Percentiles rank a stretch among this genome's conserved stretches.
Conservation (phyloP, 2,113 vertebrate species). For the Notarius quadriscutis region DNA sequence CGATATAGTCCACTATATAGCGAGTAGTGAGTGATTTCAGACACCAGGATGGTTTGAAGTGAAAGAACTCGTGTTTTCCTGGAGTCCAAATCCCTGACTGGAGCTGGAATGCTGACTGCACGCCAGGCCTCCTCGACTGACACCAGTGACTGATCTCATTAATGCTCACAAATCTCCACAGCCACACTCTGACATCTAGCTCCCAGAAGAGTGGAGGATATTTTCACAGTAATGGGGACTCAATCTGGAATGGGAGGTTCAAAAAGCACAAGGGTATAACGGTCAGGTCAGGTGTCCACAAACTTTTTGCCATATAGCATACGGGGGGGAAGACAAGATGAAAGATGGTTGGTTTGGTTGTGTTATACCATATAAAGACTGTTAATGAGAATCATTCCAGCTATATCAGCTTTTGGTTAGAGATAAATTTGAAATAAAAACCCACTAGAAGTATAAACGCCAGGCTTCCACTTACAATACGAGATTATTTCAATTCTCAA, state of each 20-base stretch:
- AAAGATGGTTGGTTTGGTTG: not conserved
- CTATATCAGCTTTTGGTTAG: not conserved
- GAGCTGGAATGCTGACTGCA: too few species aligned
- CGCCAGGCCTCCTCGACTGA: too few species aligned
- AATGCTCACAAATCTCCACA: not conserved
- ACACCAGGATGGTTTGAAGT: not conserved
- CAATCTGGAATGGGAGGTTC: not conserved
- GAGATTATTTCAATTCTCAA: not conserved
- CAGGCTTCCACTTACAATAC: not conserved
- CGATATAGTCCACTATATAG: too few species aligned
- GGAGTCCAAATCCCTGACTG: not conserved
- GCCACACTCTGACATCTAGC: not conserved
- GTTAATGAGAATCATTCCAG: not conserved
- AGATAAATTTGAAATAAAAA: not conserved
- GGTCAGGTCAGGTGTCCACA: not conserved
- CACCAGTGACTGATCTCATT: not conserved
- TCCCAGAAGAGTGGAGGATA: not conserved
- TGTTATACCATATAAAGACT: not conserved
- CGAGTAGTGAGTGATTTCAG: too few species aligned
- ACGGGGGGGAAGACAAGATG: too few species aligned
- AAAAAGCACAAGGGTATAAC: not conserved
- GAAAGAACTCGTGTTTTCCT: not conserved
- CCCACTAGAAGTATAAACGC: not conserved
- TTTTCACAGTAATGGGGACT: not conserved
- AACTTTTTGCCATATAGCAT: not conserved